Evolutionary conservation across 1,140 invertebrate species (phyloP).

Genomic region (Drosophila paulistorum): DNA sequence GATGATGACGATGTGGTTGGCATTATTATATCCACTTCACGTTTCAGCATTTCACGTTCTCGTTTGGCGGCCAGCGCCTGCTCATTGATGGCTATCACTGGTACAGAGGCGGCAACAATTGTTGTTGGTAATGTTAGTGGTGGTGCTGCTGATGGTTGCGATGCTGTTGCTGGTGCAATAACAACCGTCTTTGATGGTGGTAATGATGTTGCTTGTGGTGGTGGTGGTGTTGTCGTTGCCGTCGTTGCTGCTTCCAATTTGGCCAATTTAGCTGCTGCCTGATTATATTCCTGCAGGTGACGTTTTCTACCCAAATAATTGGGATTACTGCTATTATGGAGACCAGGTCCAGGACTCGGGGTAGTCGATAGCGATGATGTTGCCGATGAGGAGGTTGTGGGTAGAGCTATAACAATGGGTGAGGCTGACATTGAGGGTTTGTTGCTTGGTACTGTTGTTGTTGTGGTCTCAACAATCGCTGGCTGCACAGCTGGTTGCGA

Average conservation of each 20-base stretch:
- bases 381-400: not conserved
- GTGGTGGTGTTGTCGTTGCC: not conserved
- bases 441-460: not conserved
- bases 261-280: constrained; percentile 57
- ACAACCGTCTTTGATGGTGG: too few species aligned
- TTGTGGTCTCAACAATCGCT: constrained; percentile 34
- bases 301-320: constrained; percentile 73
- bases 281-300: constrained; percentile 74
- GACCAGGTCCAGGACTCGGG: constrained; percentile 21
- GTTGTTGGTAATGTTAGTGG: not conserved
- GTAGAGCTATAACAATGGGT: constrained; percentile 14
- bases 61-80: constrained; percentile 51
- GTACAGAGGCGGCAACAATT: constrained; percentile 42
- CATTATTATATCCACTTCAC: constrained; percentile 34
- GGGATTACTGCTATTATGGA: constrained; percentile 65
- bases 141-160: not conserved
- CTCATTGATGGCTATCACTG: constrained; percentile 69
- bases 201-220: too few species aligned
- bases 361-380: constrained; percentile 9
- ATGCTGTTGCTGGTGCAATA: not conserved
- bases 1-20: constrained; percentile 4
- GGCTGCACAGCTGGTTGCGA: constrained; percentile 16
- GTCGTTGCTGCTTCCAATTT: constrained; percentile 35
- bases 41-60: constrained; percentile 10
- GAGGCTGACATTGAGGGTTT: not conserved